A percentile compares a stretch with the other conserved stretches of the same genome.
These are phyloP conservation scores for Anneissia japonica DNA, from an alignment of 35 echinoderm and acorn worm species.

Conservation along the genomic window DNA sequence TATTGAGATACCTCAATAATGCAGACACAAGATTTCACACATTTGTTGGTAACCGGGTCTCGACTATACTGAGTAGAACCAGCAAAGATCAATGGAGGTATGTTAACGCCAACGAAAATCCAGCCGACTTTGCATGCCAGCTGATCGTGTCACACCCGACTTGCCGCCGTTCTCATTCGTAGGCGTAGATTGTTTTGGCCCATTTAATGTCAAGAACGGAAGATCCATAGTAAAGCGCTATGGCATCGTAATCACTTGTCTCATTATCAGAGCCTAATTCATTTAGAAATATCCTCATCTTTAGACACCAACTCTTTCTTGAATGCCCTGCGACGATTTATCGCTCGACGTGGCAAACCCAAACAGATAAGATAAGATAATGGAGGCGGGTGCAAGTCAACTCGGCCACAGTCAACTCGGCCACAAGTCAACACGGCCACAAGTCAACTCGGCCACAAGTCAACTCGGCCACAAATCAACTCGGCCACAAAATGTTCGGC, in stretches of 20 bases:
- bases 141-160: neutral
- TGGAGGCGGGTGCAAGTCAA: too few relatives aligned
- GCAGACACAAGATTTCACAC: neutral
- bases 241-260: neutral
- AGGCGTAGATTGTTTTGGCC: neutral
- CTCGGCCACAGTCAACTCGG: too few relatives aligned
- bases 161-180: neutral
- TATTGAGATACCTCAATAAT: neutral
- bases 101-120: neutral
- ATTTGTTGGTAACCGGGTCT: neutral
- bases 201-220: neutral
- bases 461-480: too few relatives aligned
- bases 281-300: neutral
- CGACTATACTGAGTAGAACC: neutral
- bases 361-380: neutral
- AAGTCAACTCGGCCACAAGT: too few relatives aligned
- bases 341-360: neutral
- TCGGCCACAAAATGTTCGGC: too few relatives aligned
- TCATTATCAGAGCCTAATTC: neutral
- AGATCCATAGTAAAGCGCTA: neutral
- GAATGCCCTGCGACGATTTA: neutral
- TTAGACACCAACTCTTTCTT: neutral
- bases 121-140: neutral
- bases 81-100: neutral
- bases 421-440: too few relatives aligned